Base-by-base conservation (phyloP, 2,797 vertebrate genomes). In the Acipenser ruthenus region DNA sequence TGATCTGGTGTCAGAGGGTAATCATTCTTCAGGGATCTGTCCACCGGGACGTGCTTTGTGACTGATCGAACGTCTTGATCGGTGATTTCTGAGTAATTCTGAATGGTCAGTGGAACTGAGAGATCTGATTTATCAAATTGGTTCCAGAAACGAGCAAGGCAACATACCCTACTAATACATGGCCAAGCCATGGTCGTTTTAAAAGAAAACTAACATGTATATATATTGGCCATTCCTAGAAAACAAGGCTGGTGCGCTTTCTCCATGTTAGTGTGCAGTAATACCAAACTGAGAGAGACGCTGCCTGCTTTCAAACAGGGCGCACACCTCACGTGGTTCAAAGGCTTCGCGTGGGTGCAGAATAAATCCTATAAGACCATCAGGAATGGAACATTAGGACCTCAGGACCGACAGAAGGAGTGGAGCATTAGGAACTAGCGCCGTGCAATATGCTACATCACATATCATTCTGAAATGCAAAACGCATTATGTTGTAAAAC, bases 81-180 rank as follows among this genome's bases (percentile, higher is more conserved):
- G 18, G 83, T 76, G 67, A 92, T 89, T 73, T 95, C 93, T 53
- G 93, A 92, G 79, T 93, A 94, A 86, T 89, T 90, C 83, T 93
- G 94, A 75, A 93, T 88, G 74, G 93, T 94, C 70, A 97, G 88
- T 55, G 94, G 95, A 66, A 95, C 93, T 1, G 95, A 91, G 51
- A 96, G 89, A 75, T 97, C 94, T 66, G 94, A 94, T 78, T 93
- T 93, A 82, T 97, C 95, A 72, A 94, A 86, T 86, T 97, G 93
- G 81, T 92, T 93, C 95, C 94, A 96, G 78, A 95, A 94, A 66
- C 93, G 92, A 74, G 94, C 93, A 82, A 97, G 75, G 80, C 95
- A 97, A 84, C 94, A 97, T 50, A 95, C 92, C 74, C 95, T 92
- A 83, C 90, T 96, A 84, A 97, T 95, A 82, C 94, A 95, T 83